Conservation (phyloP, 2,113 vertebrate genomes). For the Trinectes maculatus region DNA sequence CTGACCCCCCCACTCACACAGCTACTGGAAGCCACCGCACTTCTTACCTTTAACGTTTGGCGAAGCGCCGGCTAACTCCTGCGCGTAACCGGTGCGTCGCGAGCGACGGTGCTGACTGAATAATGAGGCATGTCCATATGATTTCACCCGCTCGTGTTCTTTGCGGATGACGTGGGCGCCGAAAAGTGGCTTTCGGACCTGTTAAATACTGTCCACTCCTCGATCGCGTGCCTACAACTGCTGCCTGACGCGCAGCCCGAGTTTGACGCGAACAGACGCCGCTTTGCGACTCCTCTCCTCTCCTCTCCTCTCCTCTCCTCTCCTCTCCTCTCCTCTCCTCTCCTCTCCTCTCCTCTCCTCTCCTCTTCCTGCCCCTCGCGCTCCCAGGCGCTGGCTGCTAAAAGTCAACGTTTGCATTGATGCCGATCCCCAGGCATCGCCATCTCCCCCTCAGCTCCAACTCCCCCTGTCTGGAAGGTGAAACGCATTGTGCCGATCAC, state of each 20-base stretch:
- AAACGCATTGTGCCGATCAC: constrained; percentile 94
- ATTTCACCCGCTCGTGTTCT: constrained; percentile 94
- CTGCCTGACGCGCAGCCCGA: constrained; percentile 85
- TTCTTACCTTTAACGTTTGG: constrained; percentile 89
- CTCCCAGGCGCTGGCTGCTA: constrained; percentile 68
- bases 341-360: background rate
- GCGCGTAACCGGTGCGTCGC: constrained; percentile 90
- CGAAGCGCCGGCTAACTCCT: constrained; percentile 88
- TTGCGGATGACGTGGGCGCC: constrained; percentile 83
- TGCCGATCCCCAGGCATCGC: constrained; percentile 89
- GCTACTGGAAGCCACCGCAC: constrained; percentile 75
- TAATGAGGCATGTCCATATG: constrained; percentile 96
- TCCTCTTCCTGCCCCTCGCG: background rate
- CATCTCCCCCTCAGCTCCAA: constrained; percentile 87
- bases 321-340: background rate
- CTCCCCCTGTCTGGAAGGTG: constrained; percentile 96
- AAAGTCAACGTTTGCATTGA: constrained; percentile 89
- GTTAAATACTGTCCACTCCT: constrained; percentile 88
- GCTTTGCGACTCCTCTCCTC: constrained; percentile 63
- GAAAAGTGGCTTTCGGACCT: constrained; percentile 90
- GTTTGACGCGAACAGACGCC: constrained; percentile 68
- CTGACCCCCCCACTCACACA: constrained; percentile 41
- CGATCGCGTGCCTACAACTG: constrained; percentile 83
- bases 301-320: constrained; percentile 19
- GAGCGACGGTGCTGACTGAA: constrained; percentile 93